Evolutionary conservation across 2,113 vertebrate species (phyloP).

Genomic region (Procapra przewalskii): DNA sequence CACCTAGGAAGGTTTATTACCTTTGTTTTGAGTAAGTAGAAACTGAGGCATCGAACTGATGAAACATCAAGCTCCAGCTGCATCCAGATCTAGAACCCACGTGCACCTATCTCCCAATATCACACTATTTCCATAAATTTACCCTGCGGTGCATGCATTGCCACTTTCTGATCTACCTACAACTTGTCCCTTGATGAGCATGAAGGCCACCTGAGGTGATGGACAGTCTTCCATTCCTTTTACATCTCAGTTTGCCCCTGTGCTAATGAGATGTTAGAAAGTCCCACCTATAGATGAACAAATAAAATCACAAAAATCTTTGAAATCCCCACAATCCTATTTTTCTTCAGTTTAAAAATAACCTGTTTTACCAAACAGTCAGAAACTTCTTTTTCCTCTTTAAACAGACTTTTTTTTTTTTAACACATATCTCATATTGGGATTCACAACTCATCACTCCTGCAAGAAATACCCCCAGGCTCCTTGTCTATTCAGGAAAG

Average conservation of each 20-base stretch:
- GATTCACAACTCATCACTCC: constrained; percentile 75
- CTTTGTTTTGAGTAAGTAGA: neutral
- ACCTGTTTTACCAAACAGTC: constrained; percentile 48
- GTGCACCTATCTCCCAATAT: neutral
- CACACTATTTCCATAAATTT: neutral
- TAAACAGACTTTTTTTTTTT: constrained; percentile 21
- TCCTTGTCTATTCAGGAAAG: constrained; percentile 59
- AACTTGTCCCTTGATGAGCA: neutral
- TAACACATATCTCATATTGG: constrained; percentile 62
- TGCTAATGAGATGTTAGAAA: neutral
- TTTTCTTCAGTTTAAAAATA: constrained; percentile 67
- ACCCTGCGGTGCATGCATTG: neutral
- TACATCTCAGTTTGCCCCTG: neutral
- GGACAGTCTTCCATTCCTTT: neutral
- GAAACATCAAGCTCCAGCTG: neutral
- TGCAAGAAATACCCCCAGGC: constrained; percentile 69
- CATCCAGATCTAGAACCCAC: neutral
- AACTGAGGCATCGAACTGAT: neutral
- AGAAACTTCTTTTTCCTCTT: constrained; percentile 53
- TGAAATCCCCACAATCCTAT: constrained; percentile 35
- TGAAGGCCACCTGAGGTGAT: neutral
- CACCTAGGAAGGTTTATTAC: neutral
- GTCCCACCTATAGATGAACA: neutral
- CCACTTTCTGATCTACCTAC: neutral
- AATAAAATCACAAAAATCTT: constrained; percentile 33